Base-by-base conservation (phyloP, 1,140 invertebrate species). In the Calephelis nemesis region DNA sequence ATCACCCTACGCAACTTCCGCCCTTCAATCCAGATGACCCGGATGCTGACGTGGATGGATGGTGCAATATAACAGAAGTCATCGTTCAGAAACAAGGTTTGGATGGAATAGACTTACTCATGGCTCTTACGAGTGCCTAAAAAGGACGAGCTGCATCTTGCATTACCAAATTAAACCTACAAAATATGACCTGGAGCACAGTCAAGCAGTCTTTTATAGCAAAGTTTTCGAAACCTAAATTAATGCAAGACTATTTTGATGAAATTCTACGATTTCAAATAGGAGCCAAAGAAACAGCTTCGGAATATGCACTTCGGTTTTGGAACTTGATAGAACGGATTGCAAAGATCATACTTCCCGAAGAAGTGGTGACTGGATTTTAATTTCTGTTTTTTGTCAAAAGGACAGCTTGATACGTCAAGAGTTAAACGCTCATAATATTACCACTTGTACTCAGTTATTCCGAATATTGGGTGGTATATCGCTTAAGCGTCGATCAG, bases 211-310 rank as follows among this genome's bases (percentile, higher is more conserved):
- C 13, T 30, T 48, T 78, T 10, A 63, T 81, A 12, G 76, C 76
- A 10, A 74, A 62, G 63, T 81, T 80, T 66, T 70, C 30, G 0
- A 73, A 75, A 65, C 75, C 75, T 6, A 77, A 74, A 62, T 48
- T 79, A 8, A 30, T 66, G 50, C 78, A 81, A 69, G 74, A 78
- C 40, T 74, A 81, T 66, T 81, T 76, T 54, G 78, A 81, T 49
- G 69, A 76, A 10, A 68, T 80, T 47, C 54, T 78, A 15, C 64
- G 71, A 47, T 80, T 80, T 45, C 71, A 77, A 74, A 74, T 76
- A 30, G 71, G 67, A 47, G 10, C 47, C 30, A 76, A 78, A 52
- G 76, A 81, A 68, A 78, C 74, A n/a, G 74, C 76, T 13, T 67
- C 73, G 2, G 74, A 76, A 69, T 15, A 69, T 60, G 74, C 62